Conservation (phyloP, 2,113 vertebrate species). For the Miniopterus natalensis region DNA sequence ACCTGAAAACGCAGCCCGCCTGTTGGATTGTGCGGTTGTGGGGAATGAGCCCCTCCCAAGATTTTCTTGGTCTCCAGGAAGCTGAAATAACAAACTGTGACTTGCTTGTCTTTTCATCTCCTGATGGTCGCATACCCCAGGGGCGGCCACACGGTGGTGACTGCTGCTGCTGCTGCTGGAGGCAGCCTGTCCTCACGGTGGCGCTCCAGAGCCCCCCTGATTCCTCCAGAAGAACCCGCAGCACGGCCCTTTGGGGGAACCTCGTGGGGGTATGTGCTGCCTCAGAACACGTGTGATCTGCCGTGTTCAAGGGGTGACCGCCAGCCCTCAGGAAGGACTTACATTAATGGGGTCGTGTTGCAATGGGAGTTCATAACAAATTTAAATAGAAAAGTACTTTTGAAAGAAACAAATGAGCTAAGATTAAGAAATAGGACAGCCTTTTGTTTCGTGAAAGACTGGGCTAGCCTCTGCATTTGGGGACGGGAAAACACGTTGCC, state of each 20-base stretch:
- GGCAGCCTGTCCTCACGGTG: rapidly evolving
- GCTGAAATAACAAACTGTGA: neutral
- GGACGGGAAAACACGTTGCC: neutral
- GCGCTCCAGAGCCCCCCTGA: neutral
- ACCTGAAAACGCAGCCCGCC: neutral
- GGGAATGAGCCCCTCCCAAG: neutral
- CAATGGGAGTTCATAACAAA: neutral
- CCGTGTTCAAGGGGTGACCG: neutral
- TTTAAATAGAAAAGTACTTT: conserved; percentile 67
- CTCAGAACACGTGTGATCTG: neutral
- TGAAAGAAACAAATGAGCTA: conserved; percentile 63
- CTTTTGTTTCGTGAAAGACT: conserved; percentile 66
- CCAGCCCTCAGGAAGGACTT: conserved; percentile 15
- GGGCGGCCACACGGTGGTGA: rapidly evolving
- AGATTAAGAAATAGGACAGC: conserved; percentile 50
- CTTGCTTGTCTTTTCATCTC: neutral
- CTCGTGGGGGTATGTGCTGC: neutral
- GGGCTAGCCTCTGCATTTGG: conserved; percentile 38
- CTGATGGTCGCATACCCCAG: neutral
- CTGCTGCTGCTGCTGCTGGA: neutral
- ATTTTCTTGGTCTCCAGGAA: neutral
- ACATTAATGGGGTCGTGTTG: conserved; percentile 41
- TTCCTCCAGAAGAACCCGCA: neutral
- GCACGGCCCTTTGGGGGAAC: neutral
- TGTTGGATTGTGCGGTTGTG: neutral